Evolutionary conservation across 2,797 vertebrate species (phyloP), one percentile per base, ranked within the genome.

Genomic region (Onychomys arenicola): DNA sequence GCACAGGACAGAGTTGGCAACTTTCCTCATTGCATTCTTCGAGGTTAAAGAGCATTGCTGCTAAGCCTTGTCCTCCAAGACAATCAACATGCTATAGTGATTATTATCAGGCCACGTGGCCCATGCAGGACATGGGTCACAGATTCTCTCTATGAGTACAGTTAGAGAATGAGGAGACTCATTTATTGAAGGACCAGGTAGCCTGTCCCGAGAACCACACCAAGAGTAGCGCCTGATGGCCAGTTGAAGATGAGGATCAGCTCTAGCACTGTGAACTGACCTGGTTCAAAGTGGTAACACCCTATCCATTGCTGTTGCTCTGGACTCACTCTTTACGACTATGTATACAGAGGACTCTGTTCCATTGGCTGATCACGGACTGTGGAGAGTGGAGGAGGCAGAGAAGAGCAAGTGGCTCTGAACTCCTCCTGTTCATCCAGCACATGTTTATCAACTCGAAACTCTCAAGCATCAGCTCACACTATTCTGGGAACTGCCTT

Each of bases 361-460:
- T 55, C 37, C 37, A 37, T 1, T n/a, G 77, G 1, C 6, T 63
- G 11, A 34, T 55, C 65, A 69, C 0, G 11, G 27, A 4, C 46
- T 7, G 9, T 17, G 11, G 25, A 55, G 16, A 14, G 0, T 2
- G 2, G 27, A n/a, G 4, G 6, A 23, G 2, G 21, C 16, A 9
- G 7, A 59, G 46, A 83, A 67, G 10, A 87, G 34, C 16, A 57
- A 76, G 57, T 5, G 1, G 6, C 34, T 78, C 52, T 71, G 61
- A 78, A 43, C 55, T 69, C 52, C 21, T 65, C 76, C 43, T 84
- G 2, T 16, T 87, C 80, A 25, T 52, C 27, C 25, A 91, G 63
- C 3, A 27, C 55, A 11, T 59, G 27, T 63, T 59, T 75, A 17
- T 9, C n/a, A 86, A 55, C 29, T 76, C 10, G 52, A 37, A 90